phyloP scores from a whole-genome alignment of 2,888 invertebrate genomes.

The Mythimna albipuncta region DNA sequence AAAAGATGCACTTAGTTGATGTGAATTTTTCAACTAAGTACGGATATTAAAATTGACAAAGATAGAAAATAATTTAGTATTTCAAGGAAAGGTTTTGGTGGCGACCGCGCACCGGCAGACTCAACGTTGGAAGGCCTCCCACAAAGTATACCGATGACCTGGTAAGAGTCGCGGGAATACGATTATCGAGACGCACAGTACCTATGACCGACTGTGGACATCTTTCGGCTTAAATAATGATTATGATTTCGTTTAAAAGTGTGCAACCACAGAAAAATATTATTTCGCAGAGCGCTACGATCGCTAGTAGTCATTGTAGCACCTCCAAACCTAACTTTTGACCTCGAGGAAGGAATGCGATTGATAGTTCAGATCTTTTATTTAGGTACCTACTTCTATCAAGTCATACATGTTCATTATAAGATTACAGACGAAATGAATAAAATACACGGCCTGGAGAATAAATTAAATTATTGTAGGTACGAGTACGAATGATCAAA shows the following conservation, averaged over 20 bases:
- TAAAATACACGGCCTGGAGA: background rate
- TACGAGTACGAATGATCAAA: background rate
- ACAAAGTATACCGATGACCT: no score
- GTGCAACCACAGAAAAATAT: no score
- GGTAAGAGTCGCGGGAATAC: no score
- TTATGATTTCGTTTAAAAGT: no score
- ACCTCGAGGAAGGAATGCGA: background rate
- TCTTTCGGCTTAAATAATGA: no score
- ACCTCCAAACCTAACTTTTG: background rate
- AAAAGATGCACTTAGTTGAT: background rate
- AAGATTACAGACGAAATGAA: background rate
- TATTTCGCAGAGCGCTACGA: constrained; percentile 3
- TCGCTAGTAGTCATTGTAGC: background rate
- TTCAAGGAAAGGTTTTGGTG: no score
- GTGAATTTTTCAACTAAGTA: background rate
- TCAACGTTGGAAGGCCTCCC: no score
- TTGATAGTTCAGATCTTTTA: background rate
- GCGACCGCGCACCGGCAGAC: no score
- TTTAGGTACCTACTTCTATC: background rate
- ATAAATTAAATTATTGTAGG: background rate
- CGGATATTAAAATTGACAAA: no score
- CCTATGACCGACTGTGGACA: no score
- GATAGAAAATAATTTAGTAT: no score
- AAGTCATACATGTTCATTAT: background rate
- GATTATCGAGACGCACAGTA: no score